Evolutionary conservation across 2,113 vertebrate species (phyloP).

Genomic region (Leptocoma aspasia): DNA sequence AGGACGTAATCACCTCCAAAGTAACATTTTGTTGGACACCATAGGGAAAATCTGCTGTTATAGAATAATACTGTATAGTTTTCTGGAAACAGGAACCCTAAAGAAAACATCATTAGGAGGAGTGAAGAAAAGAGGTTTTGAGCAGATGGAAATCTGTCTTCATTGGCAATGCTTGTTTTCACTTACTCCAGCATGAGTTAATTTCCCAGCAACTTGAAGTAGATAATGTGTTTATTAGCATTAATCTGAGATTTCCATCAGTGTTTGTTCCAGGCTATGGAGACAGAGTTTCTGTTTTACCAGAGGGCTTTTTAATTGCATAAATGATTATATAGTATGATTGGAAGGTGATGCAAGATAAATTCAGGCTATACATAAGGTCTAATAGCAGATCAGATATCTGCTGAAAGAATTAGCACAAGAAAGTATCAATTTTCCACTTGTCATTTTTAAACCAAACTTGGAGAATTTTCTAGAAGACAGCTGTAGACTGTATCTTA

Average conservation of each 20-base stretch:
- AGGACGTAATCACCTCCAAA: background rate
- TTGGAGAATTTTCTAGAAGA: background rate
- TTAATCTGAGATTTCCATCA: background rate
- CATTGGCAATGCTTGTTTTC: background rate
- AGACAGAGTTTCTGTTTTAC: background rate
- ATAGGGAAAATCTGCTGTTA: background rate
- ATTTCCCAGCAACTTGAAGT: conserved; percentile 16
- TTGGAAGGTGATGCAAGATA: background rate
- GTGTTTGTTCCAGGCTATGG: background rate
- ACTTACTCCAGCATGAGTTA: background rate
- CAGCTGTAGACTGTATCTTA: background rate
- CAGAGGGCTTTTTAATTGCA: background rate
- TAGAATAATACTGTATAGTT: background rate
- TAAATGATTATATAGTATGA: background rate
- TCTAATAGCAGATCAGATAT: background rate
- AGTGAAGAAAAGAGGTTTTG: background rate
- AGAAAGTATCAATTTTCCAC: background rate
- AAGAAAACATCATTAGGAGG: background rate
- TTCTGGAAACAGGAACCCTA: background rate
- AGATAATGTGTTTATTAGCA: background rate
- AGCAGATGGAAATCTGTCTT: conserved; percentile 21
- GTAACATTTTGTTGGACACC: background rate
- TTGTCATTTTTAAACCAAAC: background rate
- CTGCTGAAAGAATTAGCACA: background rate
- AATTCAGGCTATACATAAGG: background rate